Percentiles rank a stretch among this genome's conserved stretches.
Conservation (phyloP, 2,888 invertebrate genomes). For the Trichopoda pennipes region DNA sequence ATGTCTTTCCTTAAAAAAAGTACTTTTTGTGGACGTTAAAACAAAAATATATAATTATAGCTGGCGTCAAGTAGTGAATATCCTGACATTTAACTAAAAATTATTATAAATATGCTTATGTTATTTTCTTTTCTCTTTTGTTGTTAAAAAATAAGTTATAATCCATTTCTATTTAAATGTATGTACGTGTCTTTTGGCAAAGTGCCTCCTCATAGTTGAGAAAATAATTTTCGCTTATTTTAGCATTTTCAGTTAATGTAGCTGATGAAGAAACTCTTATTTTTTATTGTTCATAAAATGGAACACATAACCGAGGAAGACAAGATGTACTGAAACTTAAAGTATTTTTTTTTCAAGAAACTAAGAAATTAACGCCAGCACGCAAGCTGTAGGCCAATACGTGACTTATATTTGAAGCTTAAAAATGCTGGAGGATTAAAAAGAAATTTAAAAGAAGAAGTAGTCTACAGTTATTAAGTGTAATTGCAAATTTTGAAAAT, state of each 20-base stretch:
- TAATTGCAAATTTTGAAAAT: too few species aligned
- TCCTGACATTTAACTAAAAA: background rate
- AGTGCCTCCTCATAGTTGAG: conserved; percentile 10
- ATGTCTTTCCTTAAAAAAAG: too few species aligned
- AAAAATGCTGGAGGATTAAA: too few species aligned
- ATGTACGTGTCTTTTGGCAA: conserved; percentile 24
- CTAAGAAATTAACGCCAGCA: background rate
- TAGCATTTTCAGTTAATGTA: conserved; percentile 14
- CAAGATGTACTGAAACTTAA: background rate
- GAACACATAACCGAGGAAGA: conserved; percentile 34
- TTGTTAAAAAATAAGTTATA: conserved; percentile 11
- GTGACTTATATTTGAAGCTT: too few species aligned
- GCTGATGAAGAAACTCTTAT: background rate
- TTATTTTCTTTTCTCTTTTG: conserved; percentile 3
- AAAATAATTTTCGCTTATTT: background rate
- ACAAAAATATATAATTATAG: too few species aligned
- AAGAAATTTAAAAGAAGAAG: too few species aligned
- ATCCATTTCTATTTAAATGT: background rate
- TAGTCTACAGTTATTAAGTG: too few species aligned
- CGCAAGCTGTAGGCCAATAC: too few species aligned
- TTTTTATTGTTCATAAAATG: conserved; percentile 23
- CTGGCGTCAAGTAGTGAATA: background rate
- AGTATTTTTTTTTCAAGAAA: conserved; percentile 1
- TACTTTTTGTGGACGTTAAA: too few species aligned
- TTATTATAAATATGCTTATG: background rate